Evolutionary conservation across 35 echinoderm and acorn worm species (phyloP).

Genomic region (Lytechinus pictus): DNA sequence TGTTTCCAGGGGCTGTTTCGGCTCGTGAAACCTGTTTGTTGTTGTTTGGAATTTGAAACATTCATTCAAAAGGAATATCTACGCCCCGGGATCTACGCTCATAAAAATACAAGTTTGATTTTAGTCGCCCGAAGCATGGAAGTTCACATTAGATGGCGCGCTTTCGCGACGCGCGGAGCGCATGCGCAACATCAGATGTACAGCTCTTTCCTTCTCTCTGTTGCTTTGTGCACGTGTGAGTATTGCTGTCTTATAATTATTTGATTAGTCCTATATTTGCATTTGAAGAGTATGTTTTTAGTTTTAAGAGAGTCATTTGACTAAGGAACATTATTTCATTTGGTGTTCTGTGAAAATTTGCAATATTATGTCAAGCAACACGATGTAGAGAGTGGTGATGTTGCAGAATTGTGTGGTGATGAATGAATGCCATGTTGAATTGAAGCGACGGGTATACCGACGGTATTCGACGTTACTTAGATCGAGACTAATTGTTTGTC

Average conservation of each 20-base stretch:
- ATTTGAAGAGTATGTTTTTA: neutral
- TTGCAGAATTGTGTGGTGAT: neutral
- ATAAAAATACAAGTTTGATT: too few relatives aligned
- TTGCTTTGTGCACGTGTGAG: conserved; percentile 21
- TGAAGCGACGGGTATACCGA: too few relatives aligned
- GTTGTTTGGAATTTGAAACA: too few relatives aligned
- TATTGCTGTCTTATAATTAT: neutral
- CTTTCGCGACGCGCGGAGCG: neutral
- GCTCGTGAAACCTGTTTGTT: too few relatives aligned
- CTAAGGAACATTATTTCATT: neutral
- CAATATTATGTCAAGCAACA: neutral
- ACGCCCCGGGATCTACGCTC: too few relatives aligned
- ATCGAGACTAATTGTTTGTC: too few relatives aligned
- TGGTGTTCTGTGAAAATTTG: neutral
- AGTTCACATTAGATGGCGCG: neutral
- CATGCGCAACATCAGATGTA: neutral
- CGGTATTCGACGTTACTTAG: too few relatives aligned
- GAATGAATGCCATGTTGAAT: neutral
- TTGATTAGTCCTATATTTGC: neutral
- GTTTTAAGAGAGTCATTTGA: neutral
- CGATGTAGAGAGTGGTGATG: neutral
- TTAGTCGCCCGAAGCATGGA: too few relatives aligned
- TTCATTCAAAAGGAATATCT: too few relatives aligned
- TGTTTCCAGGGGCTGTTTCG: too few relatives aligned
- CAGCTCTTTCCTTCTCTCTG: conserved; percentile 19